Base-by-base conservation (phyloP, 2,888 invertebrate species). In the Seira sanloemensis region DNA sequence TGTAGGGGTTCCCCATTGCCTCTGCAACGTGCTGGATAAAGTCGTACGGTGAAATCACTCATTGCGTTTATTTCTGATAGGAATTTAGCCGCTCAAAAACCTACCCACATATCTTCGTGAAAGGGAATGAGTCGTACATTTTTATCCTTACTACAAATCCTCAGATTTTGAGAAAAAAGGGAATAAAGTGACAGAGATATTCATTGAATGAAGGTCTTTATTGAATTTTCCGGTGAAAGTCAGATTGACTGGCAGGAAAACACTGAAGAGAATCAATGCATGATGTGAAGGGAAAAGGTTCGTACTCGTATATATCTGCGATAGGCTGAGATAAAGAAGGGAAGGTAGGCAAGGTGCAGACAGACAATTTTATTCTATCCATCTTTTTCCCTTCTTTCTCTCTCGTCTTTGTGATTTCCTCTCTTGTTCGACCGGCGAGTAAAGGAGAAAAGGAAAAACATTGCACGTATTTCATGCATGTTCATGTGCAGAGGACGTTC, bases 151-250 rank as follows among this genome's bases (percentile, higher is more conserved):
- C 21, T 62, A 62, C 62, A 62, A 65, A 79, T 79, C 54, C 79
- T 67, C 71, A 73, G 73, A 25, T 50, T n/a, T 73, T 80, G 74
- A 62, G 54, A 54, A 65, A 76, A 76, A 67, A 68, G 62, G 76
- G 74, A 71, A 76, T 75, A 75, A 79, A 81, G 75, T 81, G 81
- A 76, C 75, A 75, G 81, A 75, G 75, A 76, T 75, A 75, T 75
- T 81, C 75, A 75, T 81, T 76, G 50, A 75, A 75, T 75, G 81
- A 75, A 76, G 80, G 75, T 72, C 69, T 80, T 81, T 81, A 81
- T 81, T 81, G 81, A 81, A 81, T 81, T 81, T 81, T 81, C 81
- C 26, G 75, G 81, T 81, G 81, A 75, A 81, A 81, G 75, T 69
- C 71, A 75, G 69, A 81, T 75, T 81, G 80, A 81, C 74, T 81